Evolutionary conservation across 92 coral and sea anemone species (phyloP).

Genomic region (Muricea muricata): DNA sequence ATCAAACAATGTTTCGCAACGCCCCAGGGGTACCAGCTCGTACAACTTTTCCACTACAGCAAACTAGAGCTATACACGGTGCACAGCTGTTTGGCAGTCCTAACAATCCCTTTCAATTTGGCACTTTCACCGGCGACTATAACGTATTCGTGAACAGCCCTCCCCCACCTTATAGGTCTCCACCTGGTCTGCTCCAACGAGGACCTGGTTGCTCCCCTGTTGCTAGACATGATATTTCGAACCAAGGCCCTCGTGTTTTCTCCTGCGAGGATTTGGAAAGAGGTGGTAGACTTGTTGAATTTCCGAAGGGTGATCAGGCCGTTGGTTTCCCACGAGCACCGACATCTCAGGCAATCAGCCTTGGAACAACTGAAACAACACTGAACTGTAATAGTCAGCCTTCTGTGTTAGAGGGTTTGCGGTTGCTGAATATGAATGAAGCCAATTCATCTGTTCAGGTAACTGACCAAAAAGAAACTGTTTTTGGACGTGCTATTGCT

Average conservation of each 20-base stretch:
- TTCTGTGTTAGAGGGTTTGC: background rate
- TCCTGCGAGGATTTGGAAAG: constrained; percentile 25
- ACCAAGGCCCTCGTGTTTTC: constrained; percentile 1
- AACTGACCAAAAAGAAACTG: background rate
- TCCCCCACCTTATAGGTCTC: background rate
- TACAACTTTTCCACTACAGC: no score
- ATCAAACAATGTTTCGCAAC: background rate
- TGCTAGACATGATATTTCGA: background rate
- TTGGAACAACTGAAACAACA: background rate
- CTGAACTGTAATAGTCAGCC: background rate
- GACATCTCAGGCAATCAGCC: background rate
- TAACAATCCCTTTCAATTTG: background rate
- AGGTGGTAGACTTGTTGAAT: background rate
- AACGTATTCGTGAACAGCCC: background rate
- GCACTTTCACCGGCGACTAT: background rate
- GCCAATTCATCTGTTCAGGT: background rate
- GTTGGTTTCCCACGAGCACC: background rate
- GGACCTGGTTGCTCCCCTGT: background rate
- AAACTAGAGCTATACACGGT: background rate
- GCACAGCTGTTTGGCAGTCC: background rate
- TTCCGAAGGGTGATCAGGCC: background rate
- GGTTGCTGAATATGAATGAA: background rate
- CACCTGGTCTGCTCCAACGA: background rate
- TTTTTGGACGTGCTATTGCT: no score
- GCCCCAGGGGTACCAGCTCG: no score